Conservation (phyloP, 2,888 invertebrate species). For the Caenorhabditis sp. region DNA sequence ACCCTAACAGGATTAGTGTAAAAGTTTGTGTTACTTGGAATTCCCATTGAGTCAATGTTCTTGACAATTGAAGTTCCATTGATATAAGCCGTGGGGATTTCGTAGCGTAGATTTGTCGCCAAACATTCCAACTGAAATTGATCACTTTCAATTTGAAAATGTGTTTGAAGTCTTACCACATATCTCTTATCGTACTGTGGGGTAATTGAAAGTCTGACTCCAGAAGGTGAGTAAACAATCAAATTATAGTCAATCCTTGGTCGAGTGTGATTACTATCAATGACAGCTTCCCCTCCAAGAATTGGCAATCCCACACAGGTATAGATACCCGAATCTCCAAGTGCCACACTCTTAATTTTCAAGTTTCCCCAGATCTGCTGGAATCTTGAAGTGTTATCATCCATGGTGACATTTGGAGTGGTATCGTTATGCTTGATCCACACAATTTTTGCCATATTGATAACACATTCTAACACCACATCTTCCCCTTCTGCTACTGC, state of each 20-base stretch:
- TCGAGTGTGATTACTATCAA: conserved; percentile 35
- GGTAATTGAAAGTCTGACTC: conserved; percentile 70
- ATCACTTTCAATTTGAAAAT: background rate
- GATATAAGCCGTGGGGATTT: conserved; percentile 81
- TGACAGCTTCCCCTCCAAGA: conserved; percentile 23
- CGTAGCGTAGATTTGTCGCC: conserved; percentile 76
- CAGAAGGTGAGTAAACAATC: conserved; percentile 77
- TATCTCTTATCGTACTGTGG: conserved; percentile 68
- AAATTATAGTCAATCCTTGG: conserved; percentile 75
- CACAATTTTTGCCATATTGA: conserved; percentile 74
- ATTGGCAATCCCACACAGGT: conserved; percentile 55
- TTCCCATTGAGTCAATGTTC: conserved; percentile 76
- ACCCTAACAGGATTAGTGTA: conserved; percentile 80
- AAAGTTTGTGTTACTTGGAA: conserved; percentile 77
- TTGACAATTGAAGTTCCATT: conserved; percentile 78
- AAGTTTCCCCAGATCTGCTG: conserved; percentile 80
- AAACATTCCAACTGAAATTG: conserved; percentile 74
- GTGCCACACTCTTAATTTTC: conserved; percentile 63
- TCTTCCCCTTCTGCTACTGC: conserved; percentile 76
- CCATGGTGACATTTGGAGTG: conserved; percentile 70
- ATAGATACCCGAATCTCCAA: conserved; percentile 56
- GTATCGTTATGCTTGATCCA: conserved; percentile 73
- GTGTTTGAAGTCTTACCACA: conserved; percentile 52
- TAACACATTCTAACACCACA: conserved; percentile 79
- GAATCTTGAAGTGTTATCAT: conserved; percentile 71